Evolutionary conservation across 2,888 invertebrate genomes (phyloP), one percentile per base, ranked within the genome.

Genomic region (Eupithecia subumbrata): DNA sequence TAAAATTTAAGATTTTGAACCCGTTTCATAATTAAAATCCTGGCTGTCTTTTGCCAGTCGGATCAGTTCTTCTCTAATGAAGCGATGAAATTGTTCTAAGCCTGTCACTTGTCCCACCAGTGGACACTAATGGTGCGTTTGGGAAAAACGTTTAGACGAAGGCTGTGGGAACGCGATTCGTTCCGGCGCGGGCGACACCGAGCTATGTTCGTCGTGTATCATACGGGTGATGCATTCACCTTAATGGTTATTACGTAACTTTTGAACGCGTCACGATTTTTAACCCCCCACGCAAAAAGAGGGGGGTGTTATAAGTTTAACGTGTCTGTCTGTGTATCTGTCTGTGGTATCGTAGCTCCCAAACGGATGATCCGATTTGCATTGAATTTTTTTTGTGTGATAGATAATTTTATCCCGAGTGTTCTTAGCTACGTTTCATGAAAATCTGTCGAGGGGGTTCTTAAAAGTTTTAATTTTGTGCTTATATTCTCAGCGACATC

Each of bases 141-240:
- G 92, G 92, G 92, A 88, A 90, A 90, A 92, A 88, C 91, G 90
- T 92, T 93, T 93, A 91, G 82, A 75, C 76, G 45, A 77, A 83
- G 82, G 80, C 84, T 83, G 83, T 77, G 82, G 80, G 76, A 80
- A 78, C 77, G 80, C 76, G 80, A 85, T 88, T 88, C 80, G 88
- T 83, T 84, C 79, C 83, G 84, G 83, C 73, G 76, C 79, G 82
- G 84, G 83, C 75, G 77, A 80, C 83, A 80, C 80, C 78, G 79
- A 80, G 79, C 82, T 82, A 74, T 72, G 72, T 80, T 75, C 72
- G 70, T 76, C 79, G 79, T 84, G 80, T 79, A 83, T 83, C 81
- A 76, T 71, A 30, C 3, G 30, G 4, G 48, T 75, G 76, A 77
- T 70, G 76, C 71, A 76, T 72, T 68, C 67, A 64, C 69, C 34